phyloP scores from a whole-genome alignment of 2,113 vertebrate species.

The Hyperoodon ampullatus region DNA sequence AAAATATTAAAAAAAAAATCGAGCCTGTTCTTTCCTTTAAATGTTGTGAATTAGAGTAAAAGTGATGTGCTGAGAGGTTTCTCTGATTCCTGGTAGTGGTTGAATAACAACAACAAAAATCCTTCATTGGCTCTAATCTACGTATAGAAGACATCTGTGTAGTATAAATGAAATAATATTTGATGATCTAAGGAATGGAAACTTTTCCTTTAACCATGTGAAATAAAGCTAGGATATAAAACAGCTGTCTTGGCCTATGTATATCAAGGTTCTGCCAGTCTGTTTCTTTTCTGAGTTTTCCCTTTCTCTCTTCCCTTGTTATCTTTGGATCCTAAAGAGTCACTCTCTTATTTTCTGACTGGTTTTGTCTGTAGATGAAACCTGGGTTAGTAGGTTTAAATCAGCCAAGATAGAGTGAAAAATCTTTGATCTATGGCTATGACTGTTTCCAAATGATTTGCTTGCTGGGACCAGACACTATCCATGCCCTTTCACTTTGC shows the following conservation, averaged over 20 bases:
- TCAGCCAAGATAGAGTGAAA: conserved; percentile 86
- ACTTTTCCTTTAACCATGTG: conserved; percentile 81
- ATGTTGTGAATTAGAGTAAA: conserved; percentile 62
- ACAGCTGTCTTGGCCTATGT: conserved; percentile 84
- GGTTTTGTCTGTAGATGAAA: conserved; percentile 84
- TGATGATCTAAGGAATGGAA: conserved; percentile 83
- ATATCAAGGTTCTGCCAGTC: conserved; percentile 83
- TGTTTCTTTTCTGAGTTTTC: conserved; percentile 88
- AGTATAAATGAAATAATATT: conserved; percentile 84
- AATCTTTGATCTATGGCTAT: conserved; percentile 93
- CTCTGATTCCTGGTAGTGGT: neutral
- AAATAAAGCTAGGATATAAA: conserved; percentile 86
- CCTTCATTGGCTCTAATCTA: conserved; percentile 68
- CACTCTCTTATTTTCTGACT: conserved; percentile 88
- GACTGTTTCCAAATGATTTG: conserved; percentile 94
- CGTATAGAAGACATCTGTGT: conserved; percentile 78
- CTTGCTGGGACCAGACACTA: conserved; percentile 92
- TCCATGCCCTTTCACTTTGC: conserved; percentile 92
- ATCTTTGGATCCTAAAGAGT: conserved; percentile 90
- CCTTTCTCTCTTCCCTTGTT: conserved; percentile 87
- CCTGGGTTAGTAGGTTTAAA: conserved; percentile 85
- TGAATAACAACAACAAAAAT: conserved; percentile 55
- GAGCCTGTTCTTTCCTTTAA: conserved; percentile 62
- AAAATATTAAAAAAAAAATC: conserved; percentile 52
- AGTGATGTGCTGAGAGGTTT: conserved; percentile 39